Base-by-base conservation (phyloP, 1,140 invertebrate species). In the Aphelinus atriplicis region DNA sequence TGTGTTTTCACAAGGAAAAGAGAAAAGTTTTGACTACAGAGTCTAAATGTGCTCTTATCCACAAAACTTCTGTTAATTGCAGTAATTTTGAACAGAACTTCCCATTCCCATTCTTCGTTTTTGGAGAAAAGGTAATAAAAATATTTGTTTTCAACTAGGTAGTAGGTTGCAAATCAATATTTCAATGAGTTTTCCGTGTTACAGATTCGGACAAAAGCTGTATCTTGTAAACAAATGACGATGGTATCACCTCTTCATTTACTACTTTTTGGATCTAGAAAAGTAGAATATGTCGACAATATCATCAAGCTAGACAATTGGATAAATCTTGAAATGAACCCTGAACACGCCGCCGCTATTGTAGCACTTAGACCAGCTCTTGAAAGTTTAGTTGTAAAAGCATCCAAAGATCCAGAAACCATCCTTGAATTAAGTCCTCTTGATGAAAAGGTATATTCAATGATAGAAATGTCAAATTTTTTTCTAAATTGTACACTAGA, bases 1-100 rank as follows among this genome's bases (percentile, higher is more conserved):
- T 99, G 3, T 98, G 97, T 83, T 94, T 92, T 80, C 96, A 99
- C 83, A 97, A 97, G 85, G 96, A 97, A 67, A 98, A 98, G 83
- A 90, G 97, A 62, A 98, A 98, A 88, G 96, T 99, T 7, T 88
- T 98, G 26, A 99, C 98, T 3, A 96, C 96, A 0, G 98, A 99
- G 89, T 95, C 95, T 43, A 98, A 97, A 86, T 92, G 93, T 3
- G 98, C 97, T 0, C 87, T 99, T 0, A 94, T 99, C 67, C 96
- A 98, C 87, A 99, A 99, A 85, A 96, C 96, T 0, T 99, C 97
- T 1, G 96, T 99, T 1, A 98, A 98, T 88, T 98, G 97, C 85
- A 94, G 92, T 77, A 96, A 95, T 83, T 89, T 91, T 71, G 93
- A 95, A 62, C 91, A 96, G 70, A 91, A 90, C 71, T 99, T 98